phyloP scores from a whole-genome alignment of 2,797 vertebrate species.

The Mastacembelus armatus region DNA sequence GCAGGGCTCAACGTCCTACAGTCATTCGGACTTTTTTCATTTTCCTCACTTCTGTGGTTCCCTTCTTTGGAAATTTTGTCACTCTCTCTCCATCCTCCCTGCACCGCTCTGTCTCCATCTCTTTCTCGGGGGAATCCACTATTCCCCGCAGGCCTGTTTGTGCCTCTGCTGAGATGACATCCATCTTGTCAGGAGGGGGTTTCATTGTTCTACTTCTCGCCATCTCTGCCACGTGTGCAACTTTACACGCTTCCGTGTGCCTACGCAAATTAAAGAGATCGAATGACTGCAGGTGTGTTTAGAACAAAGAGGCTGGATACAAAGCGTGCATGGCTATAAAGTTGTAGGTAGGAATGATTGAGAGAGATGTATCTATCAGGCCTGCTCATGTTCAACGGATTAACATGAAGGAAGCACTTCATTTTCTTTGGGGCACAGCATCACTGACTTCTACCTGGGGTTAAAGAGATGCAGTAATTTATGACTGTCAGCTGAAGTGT shows the following conservation, averaged over 20 bases:
- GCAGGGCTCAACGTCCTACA: slow-evolving; percentile 41
- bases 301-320: not conserved
- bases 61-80: slow-evolving; percentile 22
- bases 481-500: slow-evolving; percentile 52
- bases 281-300: not conserved
- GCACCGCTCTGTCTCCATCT: slow-evolving; percentile 30
- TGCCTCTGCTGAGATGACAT: slow-evolving; percentile 64
- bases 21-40: slow-evolving; percentile 33
- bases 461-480: slow-evolving; percentile 51
- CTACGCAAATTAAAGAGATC: slow-evolving; percentile 18
- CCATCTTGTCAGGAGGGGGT: slow-evolving; percentile 57
- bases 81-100: slow-evolving; percentile 7
- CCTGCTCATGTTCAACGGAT: slow-evolving; percentile 38
- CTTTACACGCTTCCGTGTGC: not conserved
- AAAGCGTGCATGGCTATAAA: not conserved
- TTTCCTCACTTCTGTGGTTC: slow-evolving; percentile 8
- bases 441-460: slow-evolving; percentile 42
- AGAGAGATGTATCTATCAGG: slow-evolving; percentile 29
- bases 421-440: slow-evolving; percentile 29
- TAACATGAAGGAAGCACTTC: slow-evolving; percentile 33
- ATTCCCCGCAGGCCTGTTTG: slow-evolving; percentile 59
- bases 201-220: slow-evolving; percentile 58
- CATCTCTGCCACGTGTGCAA: slow-evolving; percentile 7
- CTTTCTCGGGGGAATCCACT: slow-evolving; percentile 41
- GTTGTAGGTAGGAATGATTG: slow-evolving; percentile 7